Conservation (phyloP, 2,113 vertebrate genomes). For the Rhizomys pruinosus region DNA sequence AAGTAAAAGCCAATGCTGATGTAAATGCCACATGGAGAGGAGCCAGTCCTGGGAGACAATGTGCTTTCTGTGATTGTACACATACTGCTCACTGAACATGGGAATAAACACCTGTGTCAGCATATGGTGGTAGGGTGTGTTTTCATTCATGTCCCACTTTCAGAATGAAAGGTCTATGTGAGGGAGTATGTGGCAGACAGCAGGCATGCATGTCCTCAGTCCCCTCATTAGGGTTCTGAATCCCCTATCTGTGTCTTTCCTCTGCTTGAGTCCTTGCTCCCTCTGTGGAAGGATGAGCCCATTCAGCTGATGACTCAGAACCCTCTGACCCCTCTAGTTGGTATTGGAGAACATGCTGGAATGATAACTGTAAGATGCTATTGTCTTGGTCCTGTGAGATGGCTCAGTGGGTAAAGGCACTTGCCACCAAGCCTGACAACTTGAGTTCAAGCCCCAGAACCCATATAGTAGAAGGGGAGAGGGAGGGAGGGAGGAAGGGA, state of each 20-base stretch:
- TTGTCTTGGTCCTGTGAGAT: not conserved
- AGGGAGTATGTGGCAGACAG: not conserved
- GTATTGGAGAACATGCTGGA: not conserved
- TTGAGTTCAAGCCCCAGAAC: not conserved
- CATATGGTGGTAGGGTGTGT: not conserved
- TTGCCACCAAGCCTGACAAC: not conserved
- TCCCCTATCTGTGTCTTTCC: not conserved
- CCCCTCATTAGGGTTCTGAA: not conserved
- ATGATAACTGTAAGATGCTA: not conserved
- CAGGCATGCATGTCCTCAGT: not conserved
- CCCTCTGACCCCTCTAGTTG: not conserved
- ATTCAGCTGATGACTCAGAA: not conserved
- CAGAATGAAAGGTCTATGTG: not conserved
- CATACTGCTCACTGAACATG: not conserved
- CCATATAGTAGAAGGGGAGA: not conserved
- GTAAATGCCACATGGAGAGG: not conserved
- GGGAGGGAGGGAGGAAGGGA: too few relatives aligned
- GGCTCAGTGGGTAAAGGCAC: not conserved
- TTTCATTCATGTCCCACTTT: not conserved
- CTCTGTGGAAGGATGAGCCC: not conserved
- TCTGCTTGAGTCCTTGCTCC: not conserved
- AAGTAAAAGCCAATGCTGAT: not conserved
- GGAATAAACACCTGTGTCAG: not conserved
- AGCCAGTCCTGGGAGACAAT: not conserved
- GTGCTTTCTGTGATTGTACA: fast-evolving